These are phyloP conservation scores for Rhinatrema bivittatum DNA, from an alignment of 2,797 vertebrate species.

Conservation along the genomic window DNA sequence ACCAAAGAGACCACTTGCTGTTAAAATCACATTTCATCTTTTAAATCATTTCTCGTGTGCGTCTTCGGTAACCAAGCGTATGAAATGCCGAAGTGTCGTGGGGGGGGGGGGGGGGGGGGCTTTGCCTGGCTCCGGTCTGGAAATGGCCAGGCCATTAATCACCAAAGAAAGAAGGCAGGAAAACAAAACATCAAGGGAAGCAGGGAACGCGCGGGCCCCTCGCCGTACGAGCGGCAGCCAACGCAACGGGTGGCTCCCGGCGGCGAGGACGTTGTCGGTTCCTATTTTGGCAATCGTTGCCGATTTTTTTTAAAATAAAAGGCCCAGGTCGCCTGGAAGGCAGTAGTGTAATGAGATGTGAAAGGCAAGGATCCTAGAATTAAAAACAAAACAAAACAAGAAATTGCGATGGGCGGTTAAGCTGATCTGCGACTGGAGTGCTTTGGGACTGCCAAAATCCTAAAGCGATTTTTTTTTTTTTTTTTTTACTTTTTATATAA, in stretches of 20 bases:
- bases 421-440: not conserved
- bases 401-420: fast-evolving
- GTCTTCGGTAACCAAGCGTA: conserved; percentile 37
- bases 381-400: too few species aligned
- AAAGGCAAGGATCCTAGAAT: too few species aligned
- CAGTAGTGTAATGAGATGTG: too few species aligned
- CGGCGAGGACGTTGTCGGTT: too few species aligned
- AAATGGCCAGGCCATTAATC: conserved; percentile 36
- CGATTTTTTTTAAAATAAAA: too few species aligned
- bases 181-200: conserved; percentile 15
- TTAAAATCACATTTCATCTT: conserved; percentile 30
- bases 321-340: too few species aligned
- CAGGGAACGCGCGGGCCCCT: not conserved
- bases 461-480: conserved; percentile 23
- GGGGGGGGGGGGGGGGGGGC: too few species aligned
- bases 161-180: conserved; percentile 21
- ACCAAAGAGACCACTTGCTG: conserved; percentile 41
- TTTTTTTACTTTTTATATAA: conserved; percentile 31
- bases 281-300: too few species aligned
- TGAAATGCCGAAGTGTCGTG: conserved; percentile 35
- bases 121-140: conserved; percentile 18
- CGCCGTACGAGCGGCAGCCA: not conserved
- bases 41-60: conserved; percentile 37
- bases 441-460: conserved; percentile 10
- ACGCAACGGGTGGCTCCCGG: too few species aligned